Evolutionary conservation across 2,888 invertebrate genomes (phyloP).

Genomic region (Deilephila porcellus): DNA sequence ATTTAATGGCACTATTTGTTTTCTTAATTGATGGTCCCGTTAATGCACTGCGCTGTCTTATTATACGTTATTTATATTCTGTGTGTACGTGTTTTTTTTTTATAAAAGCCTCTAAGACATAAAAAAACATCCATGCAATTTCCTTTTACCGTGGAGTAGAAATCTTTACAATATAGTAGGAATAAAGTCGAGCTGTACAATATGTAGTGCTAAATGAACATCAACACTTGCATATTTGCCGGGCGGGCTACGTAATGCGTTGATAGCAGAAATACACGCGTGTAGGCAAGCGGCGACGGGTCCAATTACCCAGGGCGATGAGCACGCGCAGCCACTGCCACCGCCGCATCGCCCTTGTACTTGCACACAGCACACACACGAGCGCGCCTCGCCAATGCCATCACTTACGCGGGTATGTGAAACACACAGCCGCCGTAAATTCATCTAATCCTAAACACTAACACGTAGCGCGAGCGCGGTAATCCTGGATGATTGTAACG

Average conservation of each 20-base stretch:
- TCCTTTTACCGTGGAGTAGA: neutral
- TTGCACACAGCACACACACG: constrained; percentile 49
- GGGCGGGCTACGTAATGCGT: constrained; percentile 40
- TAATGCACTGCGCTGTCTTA: no score
- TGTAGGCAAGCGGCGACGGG: constrained; percentile 41
- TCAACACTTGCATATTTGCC: constrained; percentile 37
- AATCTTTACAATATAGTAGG: neutral
- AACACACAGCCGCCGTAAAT: constrained; percentile 35
- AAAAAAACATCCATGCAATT: neutral
- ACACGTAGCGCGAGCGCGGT: constrained; percentile 14
- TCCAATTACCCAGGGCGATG: constrained; percentile 57
- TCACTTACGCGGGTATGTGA: constrained; percentile 11
- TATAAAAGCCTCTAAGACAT: no score
- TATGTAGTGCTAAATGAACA: neutral
- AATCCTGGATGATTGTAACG: constrained; percentile 59
- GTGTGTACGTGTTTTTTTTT: no score
- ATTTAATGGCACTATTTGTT: constrained; percentile 6
- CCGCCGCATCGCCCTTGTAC: constrained; percentile 53
- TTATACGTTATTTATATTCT: no score
- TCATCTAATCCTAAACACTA: constrained; percentile 45
- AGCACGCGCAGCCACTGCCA: constrained; percentile 48
- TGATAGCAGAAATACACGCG: constrained; percentile 40
- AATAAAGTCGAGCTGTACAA: neutral
- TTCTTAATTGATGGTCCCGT: neutral
- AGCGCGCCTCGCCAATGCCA: neutral